Percentiles rank a stretch among this genome's conserved stretches.
These are phyloP conservation scores for Heliconius congener DNA, from an alignment of 1,140 invertebrate genomes.

Conservation along the genomic window DNA sequence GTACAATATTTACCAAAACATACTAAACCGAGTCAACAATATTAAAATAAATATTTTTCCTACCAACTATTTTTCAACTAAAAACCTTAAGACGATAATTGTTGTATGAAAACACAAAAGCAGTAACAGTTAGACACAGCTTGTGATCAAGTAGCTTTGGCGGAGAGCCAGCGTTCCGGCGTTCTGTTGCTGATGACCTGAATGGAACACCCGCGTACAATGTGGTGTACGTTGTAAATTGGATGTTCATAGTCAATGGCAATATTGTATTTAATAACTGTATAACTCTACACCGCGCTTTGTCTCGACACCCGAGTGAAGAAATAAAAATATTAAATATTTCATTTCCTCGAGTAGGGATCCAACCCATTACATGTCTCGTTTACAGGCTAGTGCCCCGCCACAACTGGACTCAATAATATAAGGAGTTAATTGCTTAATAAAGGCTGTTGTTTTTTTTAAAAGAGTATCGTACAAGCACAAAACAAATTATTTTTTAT, in stretches of 20 bases:
- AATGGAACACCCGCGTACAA: conserved; percentile 19
- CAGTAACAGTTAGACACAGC: conserved; percentile 27
- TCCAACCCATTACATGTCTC: too few species aligned
- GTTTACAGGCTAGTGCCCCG: too few species aligned
- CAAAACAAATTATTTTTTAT: too few species aligned
- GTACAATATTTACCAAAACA: too few species aligned
- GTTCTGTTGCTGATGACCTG: conserved; percentile 25
- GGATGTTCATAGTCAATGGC: background rate
- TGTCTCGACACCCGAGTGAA: too few species aligned
- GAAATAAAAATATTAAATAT: too few species aligned
- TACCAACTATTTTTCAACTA: background rate
- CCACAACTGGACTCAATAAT: too few species aligned
- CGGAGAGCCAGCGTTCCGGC: conserved; percentile 20
- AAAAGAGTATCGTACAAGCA: too few species aligned
- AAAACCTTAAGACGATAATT: conserved; percentile 18
- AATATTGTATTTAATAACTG: background rate
- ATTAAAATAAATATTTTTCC: background rate
- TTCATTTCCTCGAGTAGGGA: too few species aligned
- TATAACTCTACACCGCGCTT: too few species aligned
- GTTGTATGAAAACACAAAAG: conserved; percentile 28
- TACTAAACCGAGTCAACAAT: background rate
- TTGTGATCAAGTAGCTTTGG: conserved; percentile 33
- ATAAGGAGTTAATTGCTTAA: too few species aligned
- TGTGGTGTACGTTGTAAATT: background rate
- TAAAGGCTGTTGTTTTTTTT: too few species aligned